Evolutionary conservation across 1,140 invertebrate genomes (phyloP), one percentile per base, ranked within the genome.

Genomic region (Acromyrmex charruanus): DNA sequence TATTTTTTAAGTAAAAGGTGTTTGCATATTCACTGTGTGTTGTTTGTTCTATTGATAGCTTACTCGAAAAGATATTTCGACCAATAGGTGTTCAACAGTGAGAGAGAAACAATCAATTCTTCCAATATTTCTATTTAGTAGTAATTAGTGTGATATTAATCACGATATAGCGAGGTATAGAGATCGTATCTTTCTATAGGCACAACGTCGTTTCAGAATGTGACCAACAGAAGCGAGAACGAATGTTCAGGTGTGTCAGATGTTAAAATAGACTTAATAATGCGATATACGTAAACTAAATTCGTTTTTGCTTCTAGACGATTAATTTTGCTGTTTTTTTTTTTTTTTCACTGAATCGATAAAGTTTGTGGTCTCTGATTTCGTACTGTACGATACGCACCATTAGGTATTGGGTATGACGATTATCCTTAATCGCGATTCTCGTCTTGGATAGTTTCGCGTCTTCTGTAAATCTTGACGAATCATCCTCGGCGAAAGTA

Each of bases 51-150:
- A 53, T 49, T 31, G n/a, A 63, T 25, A 77, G 72, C 3, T 63
- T 28, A 65, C 59, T 77, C 72, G 72, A 53, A 55, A 85, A 63
- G 55, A 44, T 25, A 18, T 84, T 72, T 63, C 80, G 85, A 84
- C 85, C 85, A 87, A 82, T 72, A 87, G 85, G 85, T 87, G 85
- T 87, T 87, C 85, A 87, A 25, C 25, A 25, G 68, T 72, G 59
- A 82, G 49, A 72, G 79, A 72, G 68, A 84, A 84, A 74, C 79
- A 87, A 86, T 84, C 77, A 84, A 72, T 84, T 84, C 79, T 87
- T 84, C 79, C 85, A 77, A 31, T 87, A 87, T 87, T 87, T 88
- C 85, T 66, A 81, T 25, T 86, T 66, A 65, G 61, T 63, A 49
- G 75, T 86, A 86, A 80, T 68, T 77, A 80, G 53, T 39, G 35